Percentiles rank a stretch among this genome's conserved stretches.
phyloP scores from a whole-genome alignment of 2,797 vertebrate genomes.

The Myiotriccus ornatus region DNA sequence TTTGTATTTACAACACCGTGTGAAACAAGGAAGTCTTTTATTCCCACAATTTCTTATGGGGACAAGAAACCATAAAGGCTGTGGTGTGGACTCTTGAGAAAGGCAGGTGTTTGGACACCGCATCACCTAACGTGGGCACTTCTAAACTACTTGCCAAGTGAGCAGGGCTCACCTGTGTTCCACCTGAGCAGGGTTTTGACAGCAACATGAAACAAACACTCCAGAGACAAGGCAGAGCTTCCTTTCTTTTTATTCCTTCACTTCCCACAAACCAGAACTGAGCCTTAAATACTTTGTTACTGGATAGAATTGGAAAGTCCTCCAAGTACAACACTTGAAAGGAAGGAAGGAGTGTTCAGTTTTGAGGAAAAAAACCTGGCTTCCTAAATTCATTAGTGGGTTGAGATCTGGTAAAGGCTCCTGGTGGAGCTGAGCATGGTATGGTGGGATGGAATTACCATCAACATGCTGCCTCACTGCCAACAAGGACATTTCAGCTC shows the following conservation, averaged over 20 bases:
- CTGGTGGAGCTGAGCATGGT: not conserved
- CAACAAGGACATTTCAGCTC: not conserved
- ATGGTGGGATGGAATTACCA: not conserved
- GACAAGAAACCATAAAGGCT: not conserved
- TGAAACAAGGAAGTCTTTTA: not conserved
- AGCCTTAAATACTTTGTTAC: not conserved
- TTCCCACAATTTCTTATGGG: not conserved
- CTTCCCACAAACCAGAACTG: not conserved
- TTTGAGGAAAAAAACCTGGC: not conserved
- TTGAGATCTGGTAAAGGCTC: not conserved
- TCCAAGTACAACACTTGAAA: not conserved
- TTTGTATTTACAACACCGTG: not conserved
- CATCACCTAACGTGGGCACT: fast-evolving
- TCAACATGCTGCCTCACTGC: not conserved
- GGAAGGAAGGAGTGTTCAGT: not conserved
- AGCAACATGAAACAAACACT: fast-evolving
- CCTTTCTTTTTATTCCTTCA: not conserved
- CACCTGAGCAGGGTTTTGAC: not conserved
- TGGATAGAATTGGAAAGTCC: not conserved
- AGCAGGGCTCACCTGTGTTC: not conserved
- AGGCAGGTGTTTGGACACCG: not conserved
- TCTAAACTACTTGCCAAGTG: not conserved
- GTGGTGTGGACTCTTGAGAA: not conserved
- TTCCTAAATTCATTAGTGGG: not conserved
- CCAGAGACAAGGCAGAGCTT: not conserved